A percentile compares a stretch with the other conserved stretches of the same genome.
phyloP scores from a whole-genome alignment of 2,797 vertebrate genomes.

The Syngnathus acus region DNA sequence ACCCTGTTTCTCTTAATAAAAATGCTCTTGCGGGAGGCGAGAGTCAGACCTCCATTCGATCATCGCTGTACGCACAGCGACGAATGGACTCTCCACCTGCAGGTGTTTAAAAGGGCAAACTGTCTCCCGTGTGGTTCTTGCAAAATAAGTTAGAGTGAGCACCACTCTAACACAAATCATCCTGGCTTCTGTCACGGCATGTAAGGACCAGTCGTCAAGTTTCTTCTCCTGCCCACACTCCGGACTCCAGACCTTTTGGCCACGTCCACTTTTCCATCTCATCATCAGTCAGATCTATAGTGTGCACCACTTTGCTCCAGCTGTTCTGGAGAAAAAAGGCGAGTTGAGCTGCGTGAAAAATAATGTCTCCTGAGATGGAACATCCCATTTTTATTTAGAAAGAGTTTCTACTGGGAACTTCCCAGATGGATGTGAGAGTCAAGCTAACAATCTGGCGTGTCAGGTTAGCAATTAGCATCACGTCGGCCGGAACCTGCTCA shows the following conservation, averaged over 20 bases:
- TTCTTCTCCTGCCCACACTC: background rate
- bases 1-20: no score
- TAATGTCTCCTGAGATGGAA: background rate
- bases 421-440: background rate
- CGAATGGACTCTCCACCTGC: no score
- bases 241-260: background rate
- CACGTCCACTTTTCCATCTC: background rate
- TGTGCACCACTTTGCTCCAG: background rate
- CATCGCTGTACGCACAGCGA: no score
- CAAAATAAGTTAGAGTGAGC: no score
- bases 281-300: background rate
- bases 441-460: background rate
- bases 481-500: constrained; percentile 1
- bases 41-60: no score
- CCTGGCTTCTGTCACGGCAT: background rate
- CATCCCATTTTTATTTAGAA: background rate
- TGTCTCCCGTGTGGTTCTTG: no score
- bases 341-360: background rate
- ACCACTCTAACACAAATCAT: background rate
- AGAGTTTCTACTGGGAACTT: background rate
- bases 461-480: background rate
- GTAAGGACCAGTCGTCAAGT: background rate
- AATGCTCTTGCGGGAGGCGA: no score
- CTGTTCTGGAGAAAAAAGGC: background rate
- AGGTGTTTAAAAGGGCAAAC: no score